Base-by-base conservation (phyloP, 2,888 invertebrate genomes). In the Ormyrus rosae region DNA sequence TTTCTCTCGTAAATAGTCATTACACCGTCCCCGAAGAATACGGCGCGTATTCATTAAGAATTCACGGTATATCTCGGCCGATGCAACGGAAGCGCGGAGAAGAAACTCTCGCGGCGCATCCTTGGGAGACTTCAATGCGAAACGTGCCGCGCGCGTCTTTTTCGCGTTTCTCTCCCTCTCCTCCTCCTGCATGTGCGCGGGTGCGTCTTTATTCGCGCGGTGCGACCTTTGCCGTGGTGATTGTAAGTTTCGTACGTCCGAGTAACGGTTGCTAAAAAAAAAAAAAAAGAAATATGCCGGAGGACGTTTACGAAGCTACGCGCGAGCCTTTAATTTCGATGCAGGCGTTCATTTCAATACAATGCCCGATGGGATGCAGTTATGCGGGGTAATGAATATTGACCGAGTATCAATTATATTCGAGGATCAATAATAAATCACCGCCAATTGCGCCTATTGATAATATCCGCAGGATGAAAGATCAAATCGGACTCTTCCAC, bases 71-170 rank as follows among this genome's bases (percentile, higher is more conserved):
- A 65, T 58, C 80, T 55, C 75, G 73, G 78, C 76, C 78, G 76
- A 80, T 60, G 63, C 74, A 73, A 64, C 78, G 69, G 68, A 81
- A 50, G 61, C 74, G 58, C 56, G 11, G 46, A 74, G 13, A 65
- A 78, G 77, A 77, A 77, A 78, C 71, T 71, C 58, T 45, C n/a
- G 8, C 45, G 0, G 1, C 53, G 61, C 76, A 79, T 75, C 64
- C 70, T 69, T 65, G 80, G 19, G 19, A 70, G 75, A 80, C n/a
- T 69, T 75, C 65, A 76, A 80, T 80, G 69, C 69, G 45, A 80
- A 48, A 13, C 75, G 63, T 10, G 63, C 63, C 68, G 69, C 50
- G 5, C 10, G 53, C 13, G 8, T 50, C 34, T 68, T 46, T 53
- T 60, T 8, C n/a, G 2, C 19, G 9, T 0, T 7, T 13, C 8